Conservation (phyloP, 2,113 vertebrate genomes). For the Notarius lentiginosus region DNA sequence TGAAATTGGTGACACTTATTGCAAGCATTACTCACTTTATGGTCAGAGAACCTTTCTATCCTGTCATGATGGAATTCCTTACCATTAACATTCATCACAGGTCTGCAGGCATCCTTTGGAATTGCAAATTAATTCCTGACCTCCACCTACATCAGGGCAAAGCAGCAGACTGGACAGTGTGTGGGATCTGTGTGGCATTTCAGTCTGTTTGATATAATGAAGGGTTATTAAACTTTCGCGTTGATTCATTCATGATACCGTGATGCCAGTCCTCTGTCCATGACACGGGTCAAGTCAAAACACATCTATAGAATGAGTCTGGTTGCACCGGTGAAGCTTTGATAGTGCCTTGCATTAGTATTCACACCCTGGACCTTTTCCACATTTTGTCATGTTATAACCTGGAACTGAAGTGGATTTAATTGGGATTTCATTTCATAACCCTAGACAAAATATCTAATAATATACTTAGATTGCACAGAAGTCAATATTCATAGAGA, state of each 20-base stretch:
- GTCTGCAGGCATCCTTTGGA: neutral
- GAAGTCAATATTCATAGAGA: neutral
- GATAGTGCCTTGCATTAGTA: neutral
- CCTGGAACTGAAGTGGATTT: too few species aligned
- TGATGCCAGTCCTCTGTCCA: neutral
- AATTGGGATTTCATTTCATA: too few species aligned
- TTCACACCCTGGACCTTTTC: neutral
- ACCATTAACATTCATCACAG: neutral
- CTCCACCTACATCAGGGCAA: neutral
- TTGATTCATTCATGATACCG: neutral
- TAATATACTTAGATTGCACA: too few species aligned
- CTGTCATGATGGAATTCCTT: neutral
- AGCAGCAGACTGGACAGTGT: neutral
- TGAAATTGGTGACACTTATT: neutral
- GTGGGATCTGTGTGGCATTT: neutral
- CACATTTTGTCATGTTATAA: too few species aligned
- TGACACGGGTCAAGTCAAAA: neutral
- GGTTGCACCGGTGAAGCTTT: neutral
- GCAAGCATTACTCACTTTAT: neutral
- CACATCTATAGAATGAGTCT: neutral
- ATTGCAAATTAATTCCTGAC: neutral
- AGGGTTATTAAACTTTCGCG: neutral
- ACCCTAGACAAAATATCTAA: too few species aligned
- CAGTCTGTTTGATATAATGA: neutral
- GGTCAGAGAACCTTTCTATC: neutral